Base-by-base conservation (phyloP, 92 coral and sea anemone genomes). In the Galaxea fascicularis region DNA sequence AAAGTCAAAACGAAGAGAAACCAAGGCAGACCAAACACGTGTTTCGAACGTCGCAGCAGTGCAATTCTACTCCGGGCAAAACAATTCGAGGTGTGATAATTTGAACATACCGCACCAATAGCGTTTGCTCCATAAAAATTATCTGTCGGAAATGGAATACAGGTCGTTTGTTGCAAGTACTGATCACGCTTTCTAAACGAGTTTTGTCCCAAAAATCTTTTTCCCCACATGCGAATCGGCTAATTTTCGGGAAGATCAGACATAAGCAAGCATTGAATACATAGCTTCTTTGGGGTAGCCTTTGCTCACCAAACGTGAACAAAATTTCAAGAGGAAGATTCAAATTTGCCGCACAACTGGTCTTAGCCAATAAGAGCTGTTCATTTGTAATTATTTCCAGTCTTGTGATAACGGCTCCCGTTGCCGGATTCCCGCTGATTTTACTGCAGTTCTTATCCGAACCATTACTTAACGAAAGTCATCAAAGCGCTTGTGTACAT, bases 341-440 rank as follows among this genome's bases (percentile, higher is more conserved):
- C 52, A 65, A 51, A 74, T 74, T 74, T 74, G 80, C 65, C 65
- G 80, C 80, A 52, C 52, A 11, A 26, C 52, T 57, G n/a, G 17
- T 0, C 6, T 74, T 3, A 74, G 0, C 65, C 80, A 74, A 74
- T 74, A 18, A 57, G 7, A 74, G 22, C 1, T 4, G 80, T 57
- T 74, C 9, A 17, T 74, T 74, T 71, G 76, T 71, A 71, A 71
- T 71, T 45, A 71, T 10, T 39, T 65, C 45, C n/a, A 6, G 54
- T 30, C 27, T 44, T 11, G 54, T 21, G 76, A 11, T 13, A 30
- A 28, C 44, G 21, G 45, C 45, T 65, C 15, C 20, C 46, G 71
- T 46, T 65, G 71, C 71, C 71, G 71, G 71, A 65, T 26, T 65
- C 71, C 71, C 18, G 31, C 71, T 65, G 71, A 8, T 65, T 73